phyloP scores from a whole-genome alignment of 2,113 vertebrate genomes.

The Oophaga pumilio region DNA sequence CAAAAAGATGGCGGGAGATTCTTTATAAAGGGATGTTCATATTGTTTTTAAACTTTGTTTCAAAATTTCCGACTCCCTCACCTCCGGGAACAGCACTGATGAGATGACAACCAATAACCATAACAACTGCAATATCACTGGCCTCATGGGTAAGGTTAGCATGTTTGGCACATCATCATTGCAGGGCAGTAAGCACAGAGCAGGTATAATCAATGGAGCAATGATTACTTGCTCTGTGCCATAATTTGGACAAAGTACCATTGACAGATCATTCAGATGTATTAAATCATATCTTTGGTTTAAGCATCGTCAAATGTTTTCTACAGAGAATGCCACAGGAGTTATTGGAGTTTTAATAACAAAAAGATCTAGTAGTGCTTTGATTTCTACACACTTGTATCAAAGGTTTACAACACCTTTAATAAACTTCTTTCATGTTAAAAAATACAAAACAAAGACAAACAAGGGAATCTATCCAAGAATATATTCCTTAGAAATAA shows the following conservation, averaged over 20 bases:
- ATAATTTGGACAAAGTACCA: background rate
- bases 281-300: background rate
- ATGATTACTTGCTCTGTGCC: no score
- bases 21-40: no score
- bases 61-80: no score
- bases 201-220: no score
- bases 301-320: background rate
- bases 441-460: slow-evolving; percentile 6
- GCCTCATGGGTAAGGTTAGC: no score
- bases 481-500: slow-evolving; percentile 5
- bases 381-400: background rate
- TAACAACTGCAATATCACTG: no score
- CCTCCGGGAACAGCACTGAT: no score
- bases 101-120: no score
- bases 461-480: background rate
- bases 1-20: no score
- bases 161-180: no score
- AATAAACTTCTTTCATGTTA: background rate
- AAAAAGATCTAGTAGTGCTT: background rate
- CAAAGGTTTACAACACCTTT: background rate
- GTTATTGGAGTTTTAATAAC: background rate
- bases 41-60: no score
- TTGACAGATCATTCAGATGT: background rate
- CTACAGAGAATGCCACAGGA: background rate
- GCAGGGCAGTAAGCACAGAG: no score